Base-by-base conservation (phyloP, 1,140 invertebrate species). In the Theocolax elegans region DNA sequence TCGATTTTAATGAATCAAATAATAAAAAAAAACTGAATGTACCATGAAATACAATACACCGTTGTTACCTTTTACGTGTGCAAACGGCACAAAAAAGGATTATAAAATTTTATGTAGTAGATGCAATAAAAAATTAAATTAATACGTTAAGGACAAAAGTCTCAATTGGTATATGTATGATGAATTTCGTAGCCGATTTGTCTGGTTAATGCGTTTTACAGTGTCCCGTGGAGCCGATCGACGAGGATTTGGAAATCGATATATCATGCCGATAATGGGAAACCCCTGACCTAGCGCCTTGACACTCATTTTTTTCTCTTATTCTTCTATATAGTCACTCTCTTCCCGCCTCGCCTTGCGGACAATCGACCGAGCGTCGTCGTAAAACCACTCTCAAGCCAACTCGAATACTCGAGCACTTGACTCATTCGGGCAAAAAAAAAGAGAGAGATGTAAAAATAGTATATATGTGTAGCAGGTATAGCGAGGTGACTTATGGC, bases 191-290 rank as follows among this genome's bases (percentile, higher is more conserved):
- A 17, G 46, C 1, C 2, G n/a, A 49, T 64, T 31, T 9, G 27
- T 51, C n/a, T 27, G 23, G 27, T 48, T 21, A 51, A n/a, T n/a
- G 1, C 19, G 56, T 25, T 59, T 42, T 27, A 8, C n/a, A n/a
- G n/a, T n/a, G n/a, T n/a, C n/a, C n/a, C n/a, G n/a, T n/a, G n/a
- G n/a, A n/a, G n/a, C n/a, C n/a, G n/a, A n/a, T n/a, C n/a, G n/a
- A n/a, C n/a, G n/a, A n/a, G n/a, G n/a, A 60, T 69, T 69, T 69
- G 35, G 35, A 62, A 63, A 69, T 56, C 46, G 49, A 69, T 44
- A n/a, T 19, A 38, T 49, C 21, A 25, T 25, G 25, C 10, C 38
- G 38, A 42, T 49, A 68, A 62, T 62, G 58, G 10, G 17, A 48
- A 65, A 35, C 35, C 53, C 68, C 53, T 65, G 53, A 65, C 68